These are phyloP conservation scores for Esox masquinongy DNA, from an alignment of 2,797 vertebrate genomes.

Conservation along the genomic window DNA sequence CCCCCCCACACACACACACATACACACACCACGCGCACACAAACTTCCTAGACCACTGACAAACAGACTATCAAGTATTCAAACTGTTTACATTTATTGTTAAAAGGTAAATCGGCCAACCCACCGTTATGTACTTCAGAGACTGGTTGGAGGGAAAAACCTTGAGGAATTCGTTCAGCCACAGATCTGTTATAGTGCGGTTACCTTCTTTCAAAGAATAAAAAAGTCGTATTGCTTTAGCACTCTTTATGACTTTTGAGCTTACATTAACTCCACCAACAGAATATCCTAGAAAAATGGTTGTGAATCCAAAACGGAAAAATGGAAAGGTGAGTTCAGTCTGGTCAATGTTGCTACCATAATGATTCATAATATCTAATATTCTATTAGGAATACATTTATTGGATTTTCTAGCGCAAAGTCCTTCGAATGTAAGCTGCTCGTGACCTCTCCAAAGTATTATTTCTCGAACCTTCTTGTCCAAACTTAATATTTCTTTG, in stretches of 20 bases:
- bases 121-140: not conserved
- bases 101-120: not conserved
- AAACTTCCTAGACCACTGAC: too few relatives aligned
- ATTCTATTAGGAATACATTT: slow-evolving; percentile 55
- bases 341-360: not conserved
- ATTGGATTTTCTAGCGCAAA: slow-evolving; percentile 50
- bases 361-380: slow-evolving; percentile 19
- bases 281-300: slow-evolving; percentile 43
- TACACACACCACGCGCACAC: too few relatives aligned
- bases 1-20: too few relatives aligned
- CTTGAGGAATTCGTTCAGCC: slow-evolving; percentile 33
- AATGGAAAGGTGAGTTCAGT: not conserved
- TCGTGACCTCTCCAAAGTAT: not conserved
- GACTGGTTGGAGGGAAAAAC: slow-evolving; percentile 2
- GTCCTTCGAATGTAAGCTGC: not conserved
- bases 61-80: too few relatives aligned
- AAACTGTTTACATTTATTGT: not conserved
- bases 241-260: slow-evolving; percentile 10
- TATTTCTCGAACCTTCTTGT: slow-evolving; percentile 38
- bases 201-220: slow-evolving; percentile 37
- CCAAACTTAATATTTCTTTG: slow-evolving; percentile 42
- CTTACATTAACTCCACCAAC: slow-evolving; percentile 36
- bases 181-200: not conserved
- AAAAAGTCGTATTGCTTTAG: slow-evolving; percentile 38
- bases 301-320: slow-evolving; percentile 33